These are phyloP conservation scores for Tiaroga cobitis DNA, from an alignment of 2,797 vertebrate genomes.

Conservation along the genomic window DNA sequence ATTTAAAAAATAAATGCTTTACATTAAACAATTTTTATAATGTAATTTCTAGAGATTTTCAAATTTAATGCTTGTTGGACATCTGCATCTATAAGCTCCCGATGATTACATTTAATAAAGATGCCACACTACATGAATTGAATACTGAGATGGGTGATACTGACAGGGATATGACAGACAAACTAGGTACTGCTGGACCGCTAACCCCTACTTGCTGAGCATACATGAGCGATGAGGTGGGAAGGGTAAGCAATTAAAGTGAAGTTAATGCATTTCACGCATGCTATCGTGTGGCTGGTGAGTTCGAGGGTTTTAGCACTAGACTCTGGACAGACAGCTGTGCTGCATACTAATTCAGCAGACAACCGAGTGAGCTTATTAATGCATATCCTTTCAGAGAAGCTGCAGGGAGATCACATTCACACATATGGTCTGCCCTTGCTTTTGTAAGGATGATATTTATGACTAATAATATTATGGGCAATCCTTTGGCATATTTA, in stretches of 20 bases:
- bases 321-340: conserved; percentile 45
- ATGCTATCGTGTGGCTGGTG: conserved; percentile 48
- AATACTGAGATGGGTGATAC: neutral
- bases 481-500: neutral
- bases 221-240: conserved; percentile 53
- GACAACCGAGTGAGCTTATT: conserved; percentile 49
- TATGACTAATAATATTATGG: conserved; percentile 24
- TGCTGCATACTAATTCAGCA: conserved; percentile 58
- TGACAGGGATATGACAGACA: conserved; percentile 6
- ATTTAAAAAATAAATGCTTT: neutral
- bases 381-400: conserved; percentile 44
- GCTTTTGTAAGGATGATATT: conserved; percentile 24
- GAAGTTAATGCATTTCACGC: conserved; percentile 63
- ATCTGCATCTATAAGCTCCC: neutral
- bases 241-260: conserved; percentile 60
- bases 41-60: neutral
- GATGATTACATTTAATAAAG: neutral
- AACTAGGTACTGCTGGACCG: conserved; percentile 11
- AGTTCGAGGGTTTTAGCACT: conserved; percentile 51
- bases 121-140: neutral
- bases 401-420: conserved; percentile 15
- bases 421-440: conserved; percentile 23
- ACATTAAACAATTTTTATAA: neutral
- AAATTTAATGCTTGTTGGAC: neutral
- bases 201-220: conserved; percentile 48